Base-by-base conservation (phyloP, 2,888 invertebrate species). In the Idaea aversata region DNA sequence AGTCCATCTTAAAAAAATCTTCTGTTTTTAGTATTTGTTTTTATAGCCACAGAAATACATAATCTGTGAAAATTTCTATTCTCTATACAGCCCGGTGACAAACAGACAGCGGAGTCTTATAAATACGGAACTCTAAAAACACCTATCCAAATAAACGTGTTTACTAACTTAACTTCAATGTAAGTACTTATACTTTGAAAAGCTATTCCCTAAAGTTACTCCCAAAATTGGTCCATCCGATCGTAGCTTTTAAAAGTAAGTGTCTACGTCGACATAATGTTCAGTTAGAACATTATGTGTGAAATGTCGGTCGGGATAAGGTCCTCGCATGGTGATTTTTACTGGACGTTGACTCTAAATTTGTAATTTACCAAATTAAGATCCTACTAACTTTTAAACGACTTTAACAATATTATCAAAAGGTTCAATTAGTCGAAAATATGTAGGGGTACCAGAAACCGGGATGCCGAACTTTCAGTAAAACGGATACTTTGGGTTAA, bases 371-470 rank as follows among this genome's bases (percentile, higher is more conserved):
- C 47, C 63, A 64, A 63, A 63, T 68, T 66, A 63, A 65, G 66
- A 66, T 65, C 35, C 57, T 59, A 63, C 57, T 63, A 63, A 62
- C 57, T 58, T 64, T 59, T 38, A 61, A 71, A 70, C 66, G 62
- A 64, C 64, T 64, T 67, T 62, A 64, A 70, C 69, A 69, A 69
- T 63, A 67, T 67, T 70, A 67, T 65, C 65, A 67, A 70, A 72
- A 72, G 72, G 69, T 65, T 72, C 68, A 67, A 72, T 70, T 72
- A 72, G 62, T 62, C 70, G 66, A 67, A 69, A 70, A 72, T 67
- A 69, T 65, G 57, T 66, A 36, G 10, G 6, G 65, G 70, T 69
- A 67, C 62, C 61, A 63, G 62, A 66, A 67, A 66, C 65, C 66
- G 62, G 65, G 62, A 66, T 67, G 65, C 65, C 67, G 65, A 70